Evolutionary conservation across 2,888 invertebrate species (phyloP), one percentile per base, ranked within the genome.

Genomic region (Celastrina argiolus): DNA sequence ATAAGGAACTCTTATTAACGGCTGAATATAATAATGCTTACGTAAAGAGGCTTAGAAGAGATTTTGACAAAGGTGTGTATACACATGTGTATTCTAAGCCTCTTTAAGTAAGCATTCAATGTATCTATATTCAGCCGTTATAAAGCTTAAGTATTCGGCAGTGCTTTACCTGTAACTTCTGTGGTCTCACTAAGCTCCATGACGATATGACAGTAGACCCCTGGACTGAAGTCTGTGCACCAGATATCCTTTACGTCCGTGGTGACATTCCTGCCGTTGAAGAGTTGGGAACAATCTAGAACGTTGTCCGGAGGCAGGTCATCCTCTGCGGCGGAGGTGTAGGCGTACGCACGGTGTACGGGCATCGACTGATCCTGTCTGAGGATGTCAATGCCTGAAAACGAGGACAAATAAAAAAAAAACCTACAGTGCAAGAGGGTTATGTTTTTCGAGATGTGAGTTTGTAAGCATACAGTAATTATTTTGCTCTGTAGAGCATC

Each of bases 181-280:
- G 78, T 79, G 1, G 79, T 75, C 65, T 88, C 83, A 41, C 75
- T 73, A 64, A 91, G 67, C 71, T 90, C 88, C 73, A 91, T 78
- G 1, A 90, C 80, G 14, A 92, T 77, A 69, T 91, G 85, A 28
- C 85, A 87, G 72, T 82, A 81, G 7, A 71, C 73, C 0, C 85
- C 87, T 0, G 81, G 72, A 0, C 78, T 74, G 67, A 88, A 87
- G 74, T 85, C 87, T 0, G 87, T 82, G 72, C 92, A 90, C 94
- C 94, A 94, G 94, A 94, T 94, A 76, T 95, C 93, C 63, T 92
- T 92, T 41, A 92, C 88, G 61, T 94, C 92, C 0, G 92, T 93
- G 0, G 95, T 94, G 56, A 96, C 87, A 81, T 95, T 95, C n/a
- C 87, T 82, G 2, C 94, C 94, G 78, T 95, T 94, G 74, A 96